Conservation (phyloP, 2,797 vertebrate genomes). For the Macropus fuliginosus region DNA sequence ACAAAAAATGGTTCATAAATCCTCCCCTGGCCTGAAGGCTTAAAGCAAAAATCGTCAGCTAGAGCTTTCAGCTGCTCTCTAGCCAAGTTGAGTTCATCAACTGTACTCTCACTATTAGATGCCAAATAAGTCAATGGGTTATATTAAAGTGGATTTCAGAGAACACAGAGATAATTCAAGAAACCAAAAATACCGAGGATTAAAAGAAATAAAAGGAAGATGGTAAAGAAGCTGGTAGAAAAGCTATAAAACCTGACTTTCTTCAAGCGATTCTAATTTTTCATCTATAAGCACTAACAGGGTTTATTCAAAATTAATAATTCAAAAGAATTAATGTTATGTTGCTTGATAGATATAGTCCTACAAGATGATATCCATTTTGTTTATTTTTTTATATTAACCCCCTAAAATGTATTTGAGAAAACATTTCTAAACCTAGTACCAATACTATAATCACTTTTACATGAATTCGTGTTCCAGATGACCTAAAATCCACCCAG, state of each 20-base stretch:
- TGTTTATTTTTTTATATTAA: neutral
- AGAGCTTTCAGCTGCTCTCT: conserved; percentile 57
- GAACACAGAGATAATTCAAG: conserved; percentile 70
- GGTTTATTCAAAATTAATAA: neutral
- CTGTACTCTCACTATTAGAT: conserved; percentile 61
- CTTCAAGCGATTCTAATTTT: conserved; percentile 42
- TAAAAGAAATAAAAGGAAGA: conserved; percentile 48
- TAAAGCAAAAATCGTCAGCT: conserved; percentile 66
- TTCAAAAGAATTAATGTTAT: conserved; percentile 31
- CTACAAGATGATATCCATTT: conserved; percentile 2
- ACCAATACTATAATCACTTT: conserved; percentile 8
- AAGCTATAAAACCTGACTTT: conserved; percentile 31
- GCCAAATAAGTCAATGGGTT: conserved; percentile 70
- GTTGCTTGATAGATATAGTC: neutral
- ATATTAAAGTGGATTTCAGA: conserved; percentile 63
- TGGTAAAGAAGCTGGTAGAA: conserved; percentile 50
- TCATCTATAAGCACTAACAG: conserved; percentile 45
- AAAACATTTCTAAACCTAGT: conserved; percentile 7
- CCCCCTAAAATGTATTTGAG: neutral
- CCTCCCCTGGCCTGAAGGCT: conserved; percentile 72
- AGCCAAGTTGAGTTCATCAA: conserved; percentile 73
- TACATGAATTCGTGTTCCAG: neutral
- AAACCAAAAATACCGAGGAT: conserved; percentile 40
- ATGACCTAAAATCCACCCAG: neutral
- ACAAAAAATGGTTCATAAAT: conserved; percentile 74